Percentiles rank a stretch among this genome's conserved stretches.
Conservation (phyloP, 2,113 vertebrate genomes). For the Podiceps cristatus region DNA sequence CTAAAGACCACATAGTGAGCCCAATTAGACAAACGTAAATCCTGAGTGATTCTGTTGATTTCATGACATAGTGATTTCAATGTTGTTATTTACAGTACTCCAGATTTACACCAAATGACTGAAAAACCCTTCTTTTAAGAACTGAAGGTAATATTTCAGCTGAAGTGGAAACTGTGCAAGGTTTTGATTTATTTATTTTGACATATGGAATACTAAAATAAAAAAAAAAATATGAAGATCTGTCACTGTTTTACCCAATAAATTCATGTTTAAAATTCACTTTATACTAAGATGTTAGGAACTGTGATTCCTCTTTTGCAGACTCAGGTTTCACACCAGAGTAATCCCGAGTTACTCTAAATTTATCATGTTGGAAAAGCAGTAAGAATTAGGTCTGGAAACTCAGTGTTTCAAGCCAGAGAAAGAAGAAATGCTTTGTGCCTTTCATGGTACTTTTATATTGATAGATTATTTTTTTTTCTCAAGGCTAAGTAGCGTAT, state of each 20-base stretch:
- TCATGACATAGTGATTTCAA: not conserved
- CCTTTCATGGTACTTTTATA: constrained; percentile 44
- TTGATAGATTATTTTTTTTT: constrained; percentile 53
- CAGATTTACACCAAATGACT: not conserved
- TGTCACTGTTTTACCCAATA: not conserved
- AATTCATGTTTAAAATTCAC: constrained; percentile 35
- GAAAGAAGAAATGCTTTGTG: constrained; percentile 7
- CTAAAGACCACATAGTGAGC: not conserved
- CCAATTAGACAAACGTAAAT: not conserved
- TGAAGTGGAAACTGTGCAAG: not conserved
- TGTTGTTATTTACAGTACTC: not conserved
- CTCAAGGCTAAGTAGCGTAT: constrained; percentile 32
- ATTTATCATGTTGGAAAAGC: not conserved
- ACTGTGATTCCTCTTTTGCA: not conserved
- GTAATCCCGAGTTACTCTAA: not conserved
- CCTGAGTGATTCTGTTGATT: not conserved
- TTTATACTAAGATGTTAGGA: not conserved
- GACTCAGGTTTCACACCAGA: not conserved
- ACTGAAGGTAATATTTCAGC: not conserved
- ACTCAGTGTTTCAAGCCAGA: constrained; percentile 42
- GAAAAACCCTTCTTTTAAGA: not conserved
- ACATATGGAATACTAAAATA: not conserved
- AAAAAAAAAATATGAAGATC: not conserved
- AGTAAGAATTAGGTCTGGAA: not conserved
- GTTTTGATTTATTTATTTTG: constrained; percentile 20